Percentiles rank a stretch among this genome's conserved stretches.
phyloP scores from a whole-genome alignment of 2,113 vertebrate species.

The Helogale parvula region DNA sequence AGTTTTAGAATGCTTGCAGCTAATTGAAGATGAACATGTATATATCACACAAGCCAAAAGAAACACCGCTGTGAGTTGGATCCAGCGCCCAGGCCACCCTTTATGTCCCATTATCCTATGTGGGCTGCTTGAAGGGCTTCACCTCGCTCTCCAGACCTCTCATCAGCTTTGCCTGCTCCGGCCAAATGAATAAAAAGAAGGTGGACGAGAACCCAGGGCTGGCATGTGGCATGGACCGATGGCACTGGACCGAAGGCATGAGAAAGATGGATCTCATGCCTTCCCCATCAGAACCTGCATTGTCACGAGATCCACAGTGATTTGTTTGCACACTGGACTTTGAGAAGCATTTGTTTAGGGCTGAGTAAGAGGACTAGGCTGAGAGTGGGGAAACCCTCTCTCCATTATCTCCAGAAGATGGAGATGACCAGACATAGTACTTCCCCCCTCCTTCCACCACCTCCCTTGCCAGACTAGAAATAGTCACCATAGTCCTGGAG shows the following conservation, averaged over 20 bases:
- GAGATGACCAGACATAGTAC: fast-evolving
- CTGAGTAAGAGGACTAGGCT: fast-evolving
- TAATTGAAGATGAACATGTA: not conserved
- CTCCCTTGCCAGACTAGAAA: not conserved
- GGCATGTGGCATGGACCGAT: fast-evolving
- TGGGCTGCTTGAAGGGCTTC: fast-evolving
- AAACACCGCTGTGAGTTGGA: not conserved
- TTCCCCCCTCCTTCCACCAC: too few relatives aligned
- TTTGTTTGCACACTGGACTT: not conserved
- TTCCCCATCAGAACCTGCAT: fast-evolving
- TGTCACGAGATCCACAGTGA: fast-evolving
- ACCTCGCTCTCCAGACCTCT: fast-evolving
- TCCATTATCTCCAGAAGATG: not conserved
- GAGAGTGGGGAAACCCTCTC: not conserved
- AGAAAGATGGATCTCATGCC: fast-evolving
- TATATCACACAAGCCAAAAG: not conserved
- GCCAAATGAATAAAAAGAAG: fast-evolving
- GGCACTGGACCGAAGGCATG: fast-evolving
- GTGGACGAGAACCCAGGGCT: fast-evolving
- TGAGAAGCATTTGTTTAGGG: not conserved
- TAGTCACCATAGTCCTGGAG: fast-evolving
- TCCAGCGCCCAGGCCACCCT: not conserved
- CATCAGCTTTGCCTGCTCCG: fast-evolving
- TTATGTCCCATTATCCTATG: fast-evolving
- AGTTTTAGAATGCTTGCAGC: not conserved